A percentile compares a stretch with the other conserved stretches of the same genome.
These are phyloP conservation scores for Pogona vitticeps DNA, from an alignment of 2,113 vertebrate genomes.

Conservation along the genomic window DNA sequence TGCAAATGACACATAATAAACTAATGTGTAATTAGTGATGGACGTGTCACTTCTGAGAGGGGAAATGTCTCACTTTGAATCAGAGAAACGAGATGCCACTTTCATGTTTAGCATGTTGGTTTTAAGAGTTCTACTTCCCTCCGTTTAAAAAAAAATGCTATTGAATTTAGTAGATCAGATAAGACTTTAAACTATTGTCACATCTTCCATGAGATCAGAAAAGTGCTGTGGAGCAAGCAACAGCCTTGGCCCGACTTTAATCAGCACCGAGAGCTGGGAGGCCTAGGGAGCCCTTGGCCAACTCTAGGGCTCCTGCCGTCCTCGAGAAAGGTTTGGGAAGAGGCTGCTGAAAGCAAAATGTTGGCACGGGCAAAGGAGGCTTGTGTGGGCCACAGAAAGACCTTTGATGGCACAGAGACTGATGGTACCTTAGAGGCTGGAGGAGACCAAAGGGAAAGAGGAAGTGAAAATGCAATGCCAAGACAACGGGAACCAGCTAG, in stretches of 20 bases:
- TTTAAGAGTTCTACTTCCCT: slow-evolving; percentile 75
- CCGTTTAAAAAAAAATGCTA: slow-evolving; percentile 54
- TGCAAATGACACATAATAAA: slow-evolving; percentile 71
- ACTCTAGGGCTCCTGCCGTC: slow-evolving; percentile 71
- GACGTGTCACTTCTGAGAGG: slow-evolving; percentile 69
- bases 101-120: slow-evolving; percentile 73
- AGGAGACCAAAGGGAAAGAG: slow-evolving; percentile 51
- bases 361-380: slow-evolving; percentile 60
- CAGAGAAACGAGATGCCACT: slow-evolving; percentile 68
- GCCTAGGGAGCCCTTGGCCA: slow-evolving; percentile 78
- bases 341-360: slow-evolving; percentile 70
- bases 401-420: slow-evolving; percentile 69
- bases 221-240: slow-evolving; percentile 69
- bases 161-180: slow-evolving; percentile 78
- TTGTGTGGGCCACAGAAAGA: slow-evolving; percentile 69
- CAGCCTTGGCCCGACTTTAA: slow-evolving; percentile 77
- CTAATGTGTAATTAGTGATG: slow-evolving; percentile 74
- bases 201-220: slow-evolving; percentile 79
- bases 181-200: slow-evolving; percentile 80
- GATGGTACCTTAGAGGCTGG: slow-evolving; percentile 66
- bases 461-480: slow-evolving; percentile 37
- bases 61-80: slow-evolving; percentile 65
- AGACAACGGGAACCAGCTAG: too few relatives aligned
- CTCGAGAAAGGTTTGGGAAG: slow-evolving; percentile 67
- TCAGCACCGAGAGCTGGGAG: slow-evolving; percentile 73